These are phyloP conservation scores for Maccullochella peelii DNA, from an alignment of 2,113 vertebrate species.

Conservation along the genomic window DNA sequence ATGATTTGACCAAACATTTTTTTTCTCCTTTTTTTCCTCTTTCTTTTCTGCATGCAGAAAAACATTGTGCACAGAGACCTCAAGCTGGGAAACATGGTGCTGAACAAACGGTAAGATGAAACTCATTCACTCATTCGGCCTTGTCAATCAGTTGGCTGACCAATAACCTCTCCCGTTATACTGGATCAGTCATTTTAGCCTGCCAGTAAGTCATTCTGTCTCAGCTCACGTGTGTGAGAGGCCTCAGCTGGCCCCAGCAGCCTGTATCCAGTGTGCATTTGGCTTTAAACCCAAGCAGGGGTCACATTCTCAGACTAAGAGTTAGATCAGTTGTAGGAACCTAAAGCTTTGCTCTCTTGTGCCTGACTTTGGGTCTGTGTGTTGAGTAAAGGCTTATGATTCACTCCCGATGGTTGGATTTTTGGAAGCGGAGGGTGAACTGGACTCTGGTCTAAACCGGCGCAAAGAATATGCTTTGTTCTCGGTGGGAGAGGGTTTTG, in stretches of 20 bases:
- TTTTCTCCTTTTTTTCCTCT: neutral
- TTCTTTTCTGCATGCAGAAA: constrained; percentile 86
- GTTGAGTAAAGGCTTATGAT: constrained; percentile 60
- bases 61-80: constrained; percentile 99
- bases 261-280: constrained; percentile 41
- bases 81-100: constrained; percentile 99
- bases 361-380: constrained; percentile 14
- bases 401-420: constrained; percentile 51
- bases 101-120: constrained; percentile 94
- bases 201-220: constrained; percentile 45
- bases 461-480: constrained; percentile 51
- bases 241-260: constrained; percentile 9
- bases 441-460: constrained; percentile 31
- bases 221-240: constrained; percentile 18
- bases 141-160: constrained; percentile 14
- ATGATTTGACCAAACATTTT: constrained; percentile 29
- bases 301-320: constrained; percentile 62
- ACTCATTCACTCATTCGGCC: neutral
- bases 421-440: constrained; percentile 19
- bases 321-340: constrained; percentile 46
- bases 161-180: constrained; percentile 21
- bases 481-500: constrained; percentile 10
- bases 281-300: constrained; percentile 53
- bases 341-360: constrained; percentile 36
- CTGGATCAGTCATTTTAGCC: constrained; percentile 41